A percentile compares a stretch with the other conserved stretches of the same genome.
Evolutionary conservation across 1,140 invertebrate genomes (phyloP).

Genomic region (Aphelinus atriplicis): DNA sequence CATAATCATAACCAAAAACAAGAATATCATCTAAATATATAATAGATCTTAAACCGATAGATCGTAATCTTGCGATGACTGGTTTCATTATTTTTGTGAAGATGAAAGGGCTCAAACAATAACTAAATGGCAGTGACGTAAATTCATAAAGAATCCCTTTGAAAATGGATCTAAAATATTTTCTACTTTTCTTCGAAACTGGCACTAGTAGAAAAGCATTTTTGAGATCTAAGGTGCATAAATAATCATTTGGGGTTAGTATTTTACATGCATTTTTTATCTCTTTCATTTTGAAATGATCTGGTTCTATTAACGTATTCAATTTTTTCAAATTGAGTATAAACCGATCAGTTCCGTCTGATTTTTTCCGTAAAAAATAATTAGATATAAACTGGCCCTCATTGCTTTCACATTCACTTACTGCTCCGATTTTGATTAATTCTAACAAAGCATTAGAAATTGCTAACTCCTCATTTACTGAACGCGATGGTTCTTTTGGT

Average conservation of each 20-base stretch:
- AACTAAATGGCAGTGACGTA: constrained; percentile 39
- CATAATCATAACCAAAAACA: constrained; percentile 11
- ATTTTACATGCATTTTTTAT: neutral
- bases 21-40: constrained; percentile 38
- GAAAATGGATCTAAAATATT: constrained; percentile 44
- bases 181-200: constrained; percentile 29
- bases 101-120: constrained; percentile 36
- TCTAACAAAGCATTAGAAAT: neutral
- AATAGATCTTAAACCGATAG: constrained; percentile 20
- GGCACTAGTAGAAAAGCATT: constrained; percentile 41
- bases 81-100: constrained; percentile 46
- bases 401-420: constrained; percentile 2
- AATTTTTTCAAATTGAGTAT: constrained; percentile 24
- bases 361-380: constrained; percentile 26
- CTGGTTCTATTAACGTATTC: constrained; percentile 12
- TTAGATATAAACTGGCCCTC: constrained; percentile 12
- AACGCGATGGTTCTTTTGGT: neutral
- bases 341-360: constrained; percentile 15
- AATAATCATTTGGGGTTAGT: constrained; percentile 1
- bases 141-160: constrained; percentile 38
- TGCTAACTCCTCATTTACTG: neutral
- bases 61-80: constrained; percentile 33
- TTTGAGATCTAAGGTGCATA: constrained; percentile 10
- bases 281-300: constrained; percentile 29
- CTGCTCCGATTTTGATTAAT: constrained; percentile 4